These are phyloP conservation scores for Polydrusus pterygomalis DNA, from an alignment of 2,888 invertebrate species.

Conservation along the genomic window DNA sequence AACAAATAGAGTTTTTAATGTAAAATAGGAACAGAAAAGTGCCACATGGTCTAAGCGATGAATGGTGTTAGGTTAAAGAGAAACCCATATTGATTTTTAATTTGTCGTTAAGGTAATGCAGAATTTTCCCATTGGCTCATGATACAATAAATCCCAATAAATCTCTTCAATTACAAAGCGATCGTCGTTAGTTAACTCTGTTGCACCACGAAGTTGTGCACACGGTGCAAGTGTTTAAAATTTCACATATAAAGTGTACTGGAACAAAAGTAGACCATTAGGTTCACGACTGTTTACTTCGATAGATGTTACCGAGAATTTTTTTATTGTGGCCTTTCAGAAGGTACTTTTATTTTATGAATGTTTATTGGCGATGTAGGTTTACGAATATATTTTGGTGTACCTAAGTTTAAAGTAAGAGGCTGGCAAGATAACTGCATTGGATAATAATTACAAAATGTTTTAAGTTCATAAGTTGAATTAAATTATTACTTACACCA, in stretches of 20 bases:
- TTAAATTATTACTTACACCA: not conserved
- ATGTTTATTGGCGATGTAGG: too few species aligned
- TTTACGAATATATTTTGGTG: too few species aligned
- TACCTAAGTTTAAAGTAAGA: too few species aligned
- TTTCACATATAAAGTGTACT: conserved; percentile 56
- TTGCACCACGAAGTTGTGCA: conserved; percentile 53
- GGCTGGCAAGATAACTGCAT: too few species aligned
- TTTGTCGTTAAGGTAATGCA: not conserved
- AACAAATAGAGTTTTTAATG: too few species aligned
- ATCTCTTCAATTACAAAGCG: conserved; percentile 57
- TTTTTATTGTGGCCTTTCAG: too few species aligned
- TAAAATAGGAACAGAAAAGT: too few species aligned
- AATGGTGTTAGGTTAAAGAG: not conserved
- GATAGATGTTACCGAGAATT: not conserved
- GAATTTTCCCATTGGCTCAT: conserved; percentile 51
- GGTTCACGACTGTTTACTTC: conserved; percentile 48
- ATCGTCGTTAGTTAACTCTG: conserved; percentile 56
- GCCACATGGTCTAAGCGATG: too few species aligned
- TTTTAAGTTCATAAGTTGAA: not conserved
- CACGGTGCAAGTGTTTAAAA: conserved; percentile 54
- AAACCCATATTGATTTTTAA: not conserved
- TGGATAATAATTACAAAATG: too few species aligned
- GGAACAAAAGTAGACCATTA: conserved; percentile 54
- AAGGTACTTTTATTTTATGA: too few species aligned
- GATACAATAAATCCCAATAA: conserved; percentile 57